Conservation (phyloP, 2,113 vertebrate genomes). For the Oryzias melastigma region DNA sequence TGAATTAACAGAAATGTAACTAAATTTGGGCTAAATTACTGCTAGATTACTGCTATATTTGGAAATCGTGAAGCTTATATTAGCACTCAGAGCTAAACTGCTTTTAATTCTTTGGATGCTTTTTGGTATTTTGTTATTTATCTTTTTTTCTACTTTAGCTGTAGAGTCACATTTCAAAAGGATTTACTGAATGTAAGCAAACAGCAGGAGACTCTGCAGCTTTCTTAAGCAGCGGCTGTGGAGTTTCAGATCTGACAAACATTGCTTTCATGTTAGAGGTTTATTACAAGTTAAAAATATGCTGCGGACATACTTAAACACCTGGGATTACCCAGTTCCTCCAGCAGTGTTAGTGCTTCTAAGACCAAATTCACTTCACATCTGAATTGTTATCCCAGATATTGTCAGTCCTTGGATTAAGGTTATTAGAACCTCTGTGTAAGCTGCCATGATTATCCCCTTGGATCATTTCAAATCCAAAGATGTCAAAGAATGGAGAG, state of each 20-base stretch:
- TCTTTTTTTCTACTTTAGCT: conserved; percentile 13
- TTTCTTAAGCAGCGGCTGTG: conserved; percentile 37
- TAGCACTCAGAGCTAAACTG: conserved; percentile 30
- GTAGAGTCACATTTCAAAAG: conserved; percentile 37
- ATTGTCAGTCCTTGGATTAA: conserved; percentile 74
- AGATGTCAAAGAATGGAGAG: conserved; percentile 65
- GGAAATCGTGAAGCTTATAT: conserved; percentile 6
- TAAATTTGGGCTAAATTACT: not conserved
- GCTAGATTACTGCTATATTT: conserved; percentile 2
- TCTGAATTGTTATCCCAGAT: conserved; percentile 64
- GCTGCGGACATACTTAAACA: conserved; percentile 13
- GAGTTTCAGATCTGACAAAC: conserved; percentile 1
- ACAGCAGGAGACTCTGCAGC: conserved; percentile 14
- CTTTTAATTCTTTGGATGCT: conserved; percentile 31
- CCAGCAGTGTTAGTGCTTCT: conserved; percentile 18
- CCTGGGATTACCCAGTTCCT: conserved; percentile 37
- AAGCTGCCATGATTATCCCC: conserved; percentile 70
- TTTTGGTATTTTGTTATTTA: conserved; percentile 29
- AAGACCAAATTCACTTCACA: conserved; percentile 54
- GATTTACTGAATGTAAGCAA: conserved; percentile 52
- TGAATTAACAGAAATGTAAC: too few species aligned
- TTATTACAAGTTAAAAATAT: conserved; percentile 19
- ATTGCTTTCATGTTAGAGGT: conserved; percentile 4
- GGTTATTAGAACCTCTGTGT: conserved; percentile 70
- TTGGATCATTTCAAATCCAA: conserved; percentile 58